phyloP scores from a whole-genome alignment of 2,888 invertebrate genomes.

The Matsumyia berberina region DNA sequence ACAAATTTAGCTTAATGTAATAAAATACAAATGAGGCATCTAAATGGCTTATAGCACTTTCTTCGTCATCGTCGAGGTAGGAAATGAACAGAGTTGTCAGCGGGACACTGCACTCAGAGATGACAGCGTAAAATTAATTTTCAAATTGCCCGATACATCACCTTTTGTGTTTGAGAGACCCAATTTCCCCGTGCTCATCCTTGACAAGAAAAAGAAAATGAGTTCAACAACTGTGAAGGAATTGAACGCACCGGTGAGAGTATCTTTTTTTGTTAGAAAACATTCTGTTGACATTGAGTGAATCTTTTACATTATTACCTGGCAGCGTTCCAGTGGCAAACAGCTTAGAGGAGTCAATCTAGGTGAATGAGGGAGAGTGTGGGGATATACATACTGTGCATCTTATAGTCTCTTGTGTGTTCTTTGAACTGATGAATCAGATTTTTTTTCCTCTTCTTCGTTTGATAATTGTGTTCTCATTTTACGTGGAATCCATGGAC shows the following conservation, averaged over 20 bases:
- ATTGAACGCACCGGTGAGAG: background rate
- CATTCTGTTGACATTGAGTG: constrained; percentile 25
- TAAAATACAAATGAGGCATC: no score
- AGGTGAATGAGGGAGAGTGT: background rate
- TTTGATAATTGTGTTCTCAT: no score
- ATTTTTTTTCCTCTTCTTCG: no score
- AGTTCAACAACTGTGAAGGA: constrained; percentile 1
- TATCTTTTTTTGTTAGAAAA: background rate
- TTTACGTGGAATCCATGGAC: no score
- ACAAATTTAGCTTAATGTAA: no score
- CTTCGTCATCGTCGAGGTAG: background rate
- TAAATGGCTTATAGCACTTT: background rate
- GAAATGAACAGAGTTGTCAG: background rate
- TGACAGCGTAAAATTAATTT: background rate
- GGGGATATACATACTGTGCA: no score
- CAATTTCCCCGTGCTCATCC: background rate
- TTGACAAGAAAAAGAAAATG: background rate
- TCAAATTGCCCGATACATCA: background rate
- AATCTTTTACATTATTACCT: constrained; percentile 36
- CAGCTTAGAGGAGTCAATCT: background rate
- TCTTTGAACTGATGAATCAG: no score
- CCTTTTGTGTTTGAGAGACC: background rate
- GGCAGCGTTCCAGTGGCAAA: constrained; percentile 15
- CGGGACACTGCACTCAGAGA: background rate
- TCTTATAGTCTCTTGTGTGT: no score